These are phyloP conservation scores for Ophion slaviceki DNA, from an alignment of 2,888 invertebrate genomes.

Conservation along the genomic window DNA sequence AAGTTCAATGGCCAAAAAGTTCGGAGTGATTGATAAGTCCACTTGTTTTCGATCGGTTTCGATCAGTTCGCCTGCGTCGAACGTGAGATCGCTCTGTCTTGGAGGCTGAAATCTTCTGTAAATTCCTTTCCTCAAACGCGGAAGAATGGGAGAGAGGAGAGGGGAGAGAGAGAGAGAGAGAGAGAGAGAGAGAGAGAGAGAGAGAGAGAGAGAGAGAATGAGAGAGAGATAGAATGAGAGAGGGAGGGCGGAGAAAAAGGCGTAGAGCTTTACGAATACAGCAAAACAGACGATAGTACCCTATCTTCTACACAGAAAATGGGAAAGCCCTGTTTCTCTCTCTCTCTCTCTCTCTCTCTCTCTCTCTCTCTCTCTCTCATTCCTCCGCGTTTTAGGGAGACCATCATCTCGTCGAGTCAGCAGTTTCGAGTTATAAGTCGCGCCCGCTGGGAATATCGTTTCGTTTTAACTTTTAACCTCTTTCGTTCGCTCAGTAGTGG, in stretches of 20 bases:
- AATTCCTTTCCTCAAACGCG: not conserved
- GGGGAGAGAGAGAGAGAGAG: no score
- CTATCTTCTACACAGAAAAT: not conserved
- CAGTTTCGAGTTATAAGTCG: constrained; percentile 39
- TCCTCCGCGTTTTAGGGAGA: constrained; percentile 40
- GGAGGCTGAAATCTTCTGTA: not conserved
- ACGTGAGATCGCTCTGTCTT: not conserved
- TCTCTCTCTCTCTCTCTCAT: not conserved
- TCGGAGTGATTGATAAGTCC: not conserved
- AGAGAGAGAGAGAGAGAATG: no score
- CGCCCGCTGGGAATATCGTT: constrained; percentile 56
- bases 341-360: constrained; percentile 18
- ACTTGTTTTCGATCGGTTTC: not conserved
- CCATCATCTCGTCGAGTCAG: constrained; percentile 41
- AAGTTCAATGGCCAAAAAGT: not conserved
- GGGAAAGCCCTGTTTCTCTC: not conserved
- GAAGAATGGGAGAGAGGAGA: not conserved
- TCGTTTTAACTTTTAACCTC: constrained; percentile 63
- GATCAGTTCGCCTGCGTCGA: not conserved
- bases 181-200: not conserved
- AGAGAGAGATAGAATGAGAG: not conserved
- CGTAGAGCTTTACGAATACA: not conserved
- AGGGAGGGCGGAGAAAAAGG: not conserved
- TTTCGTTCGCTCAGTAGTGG: constrained; percentile 23
- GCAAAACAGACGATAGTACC: not conserved